Percentiles rank a stretch among this genome's conserved stretches.
Conservation (phyloP, 2,888 invertebrate species). For the Troglohyphantes excavatus region DNA sequence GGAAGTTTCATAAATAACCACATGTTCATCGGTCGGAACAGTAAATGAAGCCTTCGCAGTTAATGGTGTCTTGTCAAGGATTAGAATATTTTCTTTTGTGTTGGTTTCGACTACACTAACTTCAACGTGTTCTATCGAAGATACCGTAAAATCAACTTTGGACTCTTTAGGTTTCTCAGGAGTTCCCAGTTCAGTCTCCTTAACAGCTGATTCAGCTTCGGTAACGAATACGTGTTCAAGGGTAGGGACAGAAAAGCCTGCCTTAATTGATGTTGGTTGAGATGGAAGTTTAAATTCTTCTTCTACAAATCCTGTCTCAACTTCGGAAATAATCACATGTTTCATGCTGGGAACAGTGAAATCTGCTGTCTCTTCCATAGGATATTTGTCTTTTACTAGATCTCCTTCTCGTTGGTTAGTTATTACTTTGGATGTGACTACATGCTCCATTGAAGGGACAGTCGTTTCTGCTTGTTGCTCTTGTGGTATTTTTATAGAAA, state of each 20-base stretch:
- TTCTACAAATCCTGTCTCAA: conserved; percentile 64
- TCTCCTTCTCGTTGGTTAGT: conserved; percentile 75
- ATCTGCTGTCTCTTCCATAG: conserved; percentile 59
- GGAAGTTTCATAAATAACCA: conserved; percentile 63
- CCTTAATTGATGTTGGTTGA: conserved; percentile 60
- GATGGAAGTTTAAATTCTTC: conserved; percentile 32
- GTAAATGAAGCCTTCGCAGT: conserved; percentile 66
- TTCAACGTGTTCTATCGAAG: conserved; percentile 78
- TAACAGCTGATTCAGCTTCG: conserved; percentile 69
- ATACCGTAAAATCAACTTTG: conserved; percentile 71
- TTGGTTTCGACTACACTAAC: conserved; percentile 72
- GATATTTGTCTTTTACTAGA: conserved; percentile 63
- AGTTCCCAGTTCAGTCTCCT: conserved; percentile 76
- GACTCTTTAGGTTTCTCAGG: conserved; percentile 77
- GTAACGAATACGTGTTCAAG: conserved; percentile 74
- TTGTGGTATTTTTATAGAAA: conserved; percentile 69
- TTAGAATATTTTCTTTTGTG: conserved; percentile 79
- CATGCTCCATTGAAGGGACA: conserved; percentile 77
- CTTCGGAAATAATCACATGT: conserved; percentile 74
- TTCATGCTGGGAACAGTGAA: conserved; percentile 65
- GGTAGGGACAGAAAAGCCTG: conserved; percentile 73
- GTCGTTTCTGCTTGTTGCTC: conserved; percentile 72
- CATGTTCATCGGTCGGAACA: conserved; percentile 76
- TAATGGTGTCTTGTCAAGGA: conserved; percentile 66
- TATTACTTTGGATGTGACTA: conserved; percentile 74